Base-by-base conservation (phyloP, 2,888 invertebrate genomes). In the Mimas tiliae region DNA sequence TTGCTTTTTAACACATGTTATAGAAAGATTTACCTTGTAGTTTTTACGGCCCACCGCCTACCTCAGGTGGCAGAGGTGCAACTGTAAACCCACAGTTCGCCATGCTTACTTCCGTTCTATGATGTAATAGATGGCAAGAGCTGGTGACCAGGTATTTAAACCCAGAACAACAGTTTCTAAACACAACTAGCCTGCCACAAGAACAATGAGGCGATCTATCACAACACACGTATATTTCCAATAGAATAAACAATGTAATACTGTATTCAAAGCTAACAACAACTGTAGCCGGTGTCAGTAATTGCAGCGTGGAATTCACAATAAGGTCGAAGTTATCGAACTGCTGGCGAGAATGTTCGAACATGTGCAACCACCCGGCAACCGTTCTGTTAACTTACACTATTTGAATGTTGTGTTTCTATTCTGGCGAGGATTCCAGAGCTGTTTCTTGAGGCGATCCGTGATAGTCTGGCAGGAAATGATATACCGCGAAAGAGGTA, bases 281-380 rank as follows among this genome's bases (percentile, higher is more conserved):
- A 7, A 38, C 11, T 12, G 19, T 58, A 11, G 42, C 58, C 58
- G 38, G 58, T 58, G 58, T 58, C 42, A 58, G 58, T 58, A 42
- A 58, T 58, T 58, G 58, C 53, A 53, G 53, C 27, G 52, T 42
- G 58, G 58, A 42, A 58, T 58, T 58, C 58, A 11, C 58, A 65
- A 69, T 68, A 70, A 64, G 47, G 63, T 50, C 42, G 34, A 48
- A 33, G 66, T 70, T 69, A 73, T 69, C 48, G 65, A 65, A 65
- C 19, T 42, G 58, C 19, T 12, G 19, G 38, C 58, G 58, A 27
- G 19, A 58, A 58, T 42, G 58, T 58, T 58, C 19, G 4, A 38
- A 16, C 34, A 7, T 38, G 38, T n/a, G 38, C 8, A 58, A 1
- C 19, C 38, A 27, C 4, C 27, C n/a, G 53, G 53, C 27, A 53